phyloP scores from a whole-genome alignment of 2,888 invertebrate genomes.

The Galerucella nymphaeae region DNA sequence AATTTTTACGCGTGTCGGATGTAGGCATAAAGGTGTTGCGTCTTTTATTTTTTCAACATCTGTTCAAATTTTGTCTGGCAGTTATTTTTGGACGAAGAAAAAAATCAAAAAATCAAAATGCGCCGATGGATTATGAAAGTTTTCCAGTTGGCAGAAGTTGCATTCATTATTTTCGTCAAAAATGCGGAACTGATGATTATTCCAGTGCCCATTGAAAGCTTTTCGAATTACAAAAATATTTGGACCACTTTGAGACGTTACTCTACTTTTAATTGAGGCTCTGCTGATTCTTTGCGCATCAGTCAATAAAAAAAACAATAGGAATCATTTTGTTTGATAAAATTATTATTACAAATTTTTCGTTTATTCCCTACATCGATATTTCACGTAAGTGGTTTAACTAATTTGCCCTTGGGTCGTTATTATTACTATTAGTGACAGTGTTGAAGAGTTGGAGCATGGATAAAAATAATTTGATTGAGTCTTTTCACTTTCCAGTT shows the following conservation, averaged over 20 bases:
- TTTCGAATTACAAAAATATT: background rate
- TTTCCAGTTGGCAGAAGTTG: conserved; percentile 7
- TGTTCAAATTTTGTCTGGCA: background rate
- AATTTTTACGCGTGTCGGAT: conserved; percentile 6
- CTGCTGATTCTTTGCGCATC: no score
- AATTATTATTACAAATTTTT: background rate
- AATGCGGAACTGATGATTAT: background rate
- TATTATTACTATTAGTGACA: background rate
- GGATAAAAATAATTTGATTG: background rate
- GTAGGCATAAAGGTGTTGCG: conserved; percentile 8
- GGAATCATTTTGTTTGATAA: background rate
- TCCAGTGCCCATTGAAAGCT: background rate
- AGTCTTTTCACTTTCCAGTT: background rate
- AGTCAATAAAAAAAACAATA: background rate
- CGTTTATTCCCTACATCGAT: background rate
- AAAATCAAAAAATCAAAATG: background rate
- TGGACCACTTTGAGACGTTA: background rate
- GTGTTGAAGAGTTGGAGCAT: background rate
- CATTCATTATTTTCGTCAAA: background rate
- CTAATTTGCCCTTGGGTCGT: background rate
- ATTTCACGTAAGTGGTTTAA: background rate
- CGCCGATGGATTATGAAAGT: conserved; percentile 14
- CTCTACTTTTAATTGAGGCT: background rate
- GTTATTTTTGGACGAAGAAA: conserved; percentile 3
- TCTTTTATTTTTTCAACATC: conserved; percentile 9